phyloP scores from a whole-genome alignment of 2,888 invertebrate species.

The Xylota segnis region DNA sequence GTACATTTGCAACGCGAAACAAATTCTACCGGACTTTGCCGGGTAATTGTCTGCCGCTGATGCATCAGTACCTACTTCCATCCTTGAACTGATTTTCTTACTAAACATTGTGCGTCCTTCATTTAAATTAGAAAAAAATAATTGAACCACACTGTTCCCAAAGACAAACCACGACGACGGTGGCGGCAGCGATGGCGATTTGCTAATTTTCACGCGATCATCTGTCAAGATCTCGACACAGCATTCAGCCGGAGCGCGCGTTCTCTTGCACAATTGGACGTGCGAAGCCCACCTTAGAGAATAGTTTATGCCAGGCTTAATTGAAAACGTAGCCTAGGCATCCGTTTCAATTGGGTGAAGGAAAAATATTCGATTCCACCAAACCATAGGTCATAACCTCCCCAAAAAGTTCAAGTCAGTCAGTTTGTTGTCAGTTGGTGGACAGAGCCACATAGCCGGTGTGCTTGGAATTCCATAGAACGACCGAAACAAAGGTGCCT shows the following conservation, averaged over 20 bases:
- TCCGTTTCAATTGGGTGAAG: constrained; percentile 64
- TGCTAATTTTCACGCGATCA: constrained; percentile 62
- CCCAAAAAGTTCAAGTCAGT: constrained; percentile 65
- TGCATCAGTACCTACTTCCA: constrained; percentile 28
- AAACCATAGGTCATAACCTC: constrained; percentile 56
- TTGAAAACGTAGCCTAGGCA: constrained; percentile 56
- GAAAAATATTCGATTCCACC: constrained; percentile 34
- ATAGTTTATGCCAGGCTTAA: constrained; percentile 41
- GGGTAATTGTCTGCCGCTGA: constrained; percentile 36
- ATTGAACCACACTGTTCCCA: constrained; percentile 52
- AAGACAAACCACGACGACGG: constrained; percentile 18
- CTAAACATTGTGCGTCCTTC: constrained; percentile 65
- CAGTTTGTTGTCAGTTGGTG: constrained; percentile 30
- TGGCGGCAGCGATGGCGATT: not conserved
- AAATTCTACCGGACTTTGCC: constrained; percentile 44
- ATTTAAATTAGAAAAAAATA: constrained; percentile 62
- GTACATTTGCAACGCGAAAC: constrained; percentile 48
- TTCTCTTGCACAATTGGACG: constrained; percentile 59
- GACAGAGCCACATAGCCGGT: constrained; percentile 21
- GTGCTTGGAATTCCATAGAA: constrained; percentile 45
- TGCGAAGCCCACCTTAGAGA: constrained; percentile 53
- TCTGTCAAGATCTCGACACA: constrained; percentile 55
- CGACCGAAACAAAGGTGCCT: constrained; percentile 54
- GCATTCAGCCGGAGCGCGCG: constrained; percentile 12
- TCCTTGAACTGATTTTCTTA: constrained; percentile 69